Conservation (phyloP, 2,888 invertebrate species). For the Eupithecia abbreviata region DNA sequence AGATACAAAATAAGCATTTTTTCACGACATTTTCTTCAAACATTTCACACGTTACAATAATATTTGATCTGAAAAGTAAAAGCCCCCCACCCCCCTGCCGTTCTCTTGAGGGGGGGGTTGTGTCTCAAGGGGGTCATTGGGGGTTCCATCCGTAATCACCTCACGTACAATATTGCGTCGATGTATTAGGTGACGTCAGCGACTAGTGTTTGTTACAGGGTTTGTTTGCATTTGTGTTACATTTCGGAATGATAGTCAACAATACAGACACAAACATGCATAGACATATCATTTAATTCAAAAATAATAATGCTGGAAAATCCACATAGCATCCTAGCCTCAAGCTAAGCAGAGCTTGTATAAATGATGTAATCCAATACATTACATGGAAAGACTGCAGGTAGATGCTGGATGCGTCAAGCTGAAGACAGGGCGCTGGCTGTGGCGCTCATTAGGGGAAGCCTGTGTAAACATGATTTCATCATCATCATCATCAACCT, state of each 20-base stretch:
- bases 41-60: not conserved
- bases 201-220: conserved; percentile 10
- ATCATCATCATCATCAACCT: too few species aligned
- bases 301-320: too few species aligned
- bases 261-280: too few species aligned
- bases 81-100: not conserved
- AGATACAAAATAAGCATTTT: not conserved
- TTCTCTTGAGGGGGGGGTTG: not conserved
- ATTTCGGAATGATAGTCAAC: not conserved
- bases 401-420: too few species aligned
- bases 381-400: too few species aligned
- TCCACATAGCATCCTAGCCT: not conserved
- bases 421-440: too few species aligned
- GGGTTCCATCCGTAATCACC: conserved; percentile 10
- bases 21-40: not conserved
- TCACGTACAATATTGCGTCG: conserved; percentile 31
- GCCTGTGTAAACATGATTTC: too few species aligned
- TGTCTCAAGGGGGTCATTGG: not conserved
- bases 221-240: conserved; percentile 11
- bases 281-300: too few species aligned
- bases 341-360: too few species aligned
- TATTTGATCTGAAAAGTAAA: not conserved
- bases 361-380: too few species aligned
- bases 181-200: conserved; percentile 17
- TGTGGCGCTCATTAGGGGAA: too few species aligned